Percentiles rank a stretch among this genome's conserved stretches.
Evolutionary conservation across 2,113 vertebrate genomes (phyloP).

Genomic region (Lepidothrix coronata): DNA sequence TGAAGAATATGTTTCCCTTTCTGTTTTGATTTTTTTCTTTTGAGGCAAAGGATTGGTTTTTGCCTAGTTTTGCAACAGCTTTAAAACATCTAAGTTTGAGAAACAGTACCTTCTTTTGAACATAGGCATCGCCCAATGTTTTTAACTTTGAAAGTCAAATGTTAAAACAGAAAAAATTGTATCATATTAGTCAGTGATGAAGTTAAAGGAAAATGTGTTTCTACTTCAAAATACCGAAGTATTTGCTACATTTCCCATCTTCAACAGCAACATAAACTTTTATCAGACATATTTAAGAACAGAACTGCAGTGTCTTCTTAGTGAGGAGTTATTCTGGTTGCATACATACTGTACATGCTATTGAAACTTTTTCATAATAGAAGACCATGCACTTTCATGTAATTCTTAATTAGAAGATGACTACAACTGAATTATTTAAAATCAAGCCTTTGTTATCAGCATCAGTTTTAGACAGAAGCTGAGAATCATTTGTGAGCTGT

Average conservation of each 20-base stretch:
- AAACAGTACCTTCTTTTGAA: neutral
- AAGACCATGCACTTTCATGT: constrained; percentile 75
- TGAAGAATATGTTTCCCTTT: neutral
- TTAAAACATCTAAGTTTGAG: neutral
- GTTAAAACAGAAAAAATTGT: neutral
- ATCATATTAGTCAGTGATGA: neutral
- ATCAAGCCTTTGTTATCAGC: constrained; percentile 80
- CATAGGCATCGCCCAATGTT: neutral
- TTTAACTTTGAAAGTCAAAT: neutral
- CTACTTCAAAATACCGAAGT: neutral
- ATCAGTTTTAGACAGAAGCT: constrained; percentile 80
- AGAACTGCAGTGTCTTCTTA: neutral
- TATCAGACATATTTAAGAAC: neutral
- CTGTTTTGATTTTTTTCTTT: neutral
- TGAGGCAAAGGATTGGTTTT: neutral
- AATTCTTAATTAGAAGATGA: constrained; percentile 86
- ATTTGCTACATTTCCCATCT: neutral
- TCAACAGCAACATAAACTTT: constrained; percentile 27
- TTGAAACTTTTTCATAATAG: constrained; percentile 76
- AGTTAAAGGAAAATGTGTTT: neutral
- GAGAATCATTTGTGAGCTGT: constrained; percentile 81
- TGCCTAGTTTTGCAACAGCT: neutral
- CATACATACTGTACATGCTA: constrained; percentile 40
- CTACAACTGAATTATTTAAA: constrained; percentile 78
- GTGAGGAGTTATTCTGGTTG: neutral